Percentiles rank a stretch among this genome's conserved stretches.
Evolutionary conservation across 2,797 vertebrate species (phyloP).

Genomic region (Buphagus erythrorhynchus): DNA sequence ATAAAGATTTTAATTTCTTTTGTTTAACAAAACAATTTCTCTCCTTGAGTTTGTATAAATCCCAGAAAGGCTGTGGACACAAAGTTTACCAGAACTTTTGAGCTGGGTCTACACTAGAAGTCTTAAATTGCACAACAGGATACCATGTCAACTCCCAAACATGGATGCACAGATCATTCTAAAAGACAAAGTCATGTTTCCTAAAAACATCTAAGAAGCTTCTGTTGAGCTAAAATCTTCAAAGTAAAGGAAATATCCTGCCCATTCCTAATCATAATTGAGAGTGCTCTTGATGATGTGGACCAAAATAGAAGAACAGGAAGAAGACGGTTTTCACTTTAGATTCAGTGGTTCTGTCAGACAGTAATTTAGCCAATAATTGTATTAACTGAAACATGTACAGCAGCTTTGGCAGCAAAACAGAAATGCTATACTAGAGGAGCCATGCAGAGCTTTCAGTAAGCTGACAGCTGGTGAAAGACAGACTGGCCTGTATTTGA

Average conservation of each 20-base stretch:
- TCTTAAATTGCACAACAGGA: background rate
- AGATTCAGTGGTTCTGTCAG: background rate
- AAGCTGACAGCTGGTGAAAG: constrained; percentile 6
- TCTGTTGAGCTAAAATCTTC: background rate
- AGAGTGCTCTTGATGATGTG: background rate
- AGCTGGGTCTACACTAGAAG: background rate
- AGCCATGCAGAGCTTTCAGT: background rate
- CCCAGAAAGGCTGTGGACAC: background rate
- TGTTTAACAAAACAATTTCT: background rate
- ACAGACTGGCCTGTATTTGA: background rate
- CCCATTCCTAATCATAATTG: background rate
- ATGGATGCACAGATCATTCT: background rate
- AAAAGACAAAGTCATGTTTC: background rate
- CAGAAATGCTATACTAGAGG: background rate
- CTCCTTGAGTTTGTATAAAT: background rate
- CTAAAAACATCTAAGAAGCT: background rate
- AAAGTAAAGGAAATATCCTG: background rate
- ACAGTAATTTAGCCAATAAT: background rate
- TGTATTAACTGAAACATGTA: constrained; percentile 23
- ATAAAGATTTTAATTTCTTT: background rate
- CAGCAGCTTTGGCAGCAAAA: background rate
- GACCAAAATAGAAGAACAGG: constrained; percentile 14
- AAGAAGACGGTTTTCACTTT: background rate
- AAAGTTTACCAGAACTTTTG: background rate
- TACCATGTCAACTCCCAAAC: background rate